Base-by-base conservation (phyloP, 2,888 invertebrate species). In the Molanna angustata region DNA sequence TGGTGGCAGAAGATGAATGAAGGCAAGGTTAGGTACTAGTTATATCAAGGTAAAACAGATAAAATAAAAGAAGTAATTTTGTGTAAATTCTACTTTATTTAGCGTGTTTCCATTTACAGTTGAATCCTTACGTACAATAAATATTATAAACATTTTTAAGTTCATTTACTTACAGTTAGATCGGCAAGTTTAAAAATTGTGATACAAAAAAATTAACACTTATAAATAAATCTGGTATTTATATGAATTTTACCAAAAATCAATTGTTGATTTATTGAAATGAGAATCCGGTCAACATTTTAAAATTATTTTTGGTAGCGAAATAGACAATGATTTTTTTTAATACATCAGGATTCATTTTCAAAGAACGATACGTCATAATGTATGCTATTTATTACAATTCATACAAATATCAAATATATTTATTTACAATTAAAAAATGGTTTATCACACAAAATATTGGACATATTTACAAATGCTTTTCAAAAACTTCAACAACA, bases 41-140 rank as follows among this genome's bases (percentile, higher is more conserved):
- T n/a, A n/a, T 27, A 11, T 6, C 6, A 27, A 27, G 27, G 11
- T 6, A 11, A 27, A 35, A 13, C 6, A 18, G 14, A 39, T 7
- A 17, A 39, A 39, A 39, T 6, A 17, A 39, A 6, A 17, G 4
- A 17, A 13, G 18, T 4, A 16, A 9, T 41, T 41, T 41, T 41
- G 41, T 41, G 41, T 41, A 41, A 41, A 41, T 41, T 41, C 41
- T 41, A 41, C 41, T 41, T 41, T 41, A 41, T 41, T 41, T 41
- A 41, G 41, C 41, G 41, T 41, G 41, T 41, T 3, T 41, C 18
- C 41, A 41, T 41, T 41, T 41, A 41, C 41, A 41, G n/a, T 41
- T 41, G 41, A 41, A 4, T 41, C 21, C 41, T 41, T 41, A 41
- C n/a, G 13, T 41, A 41, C 9, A 21, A 41, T 41, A 21, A 41